phyloP scores from a whole-genome alignment of 1,140 invertebrate species.

The Drosophila sturtevanti region DNA sequence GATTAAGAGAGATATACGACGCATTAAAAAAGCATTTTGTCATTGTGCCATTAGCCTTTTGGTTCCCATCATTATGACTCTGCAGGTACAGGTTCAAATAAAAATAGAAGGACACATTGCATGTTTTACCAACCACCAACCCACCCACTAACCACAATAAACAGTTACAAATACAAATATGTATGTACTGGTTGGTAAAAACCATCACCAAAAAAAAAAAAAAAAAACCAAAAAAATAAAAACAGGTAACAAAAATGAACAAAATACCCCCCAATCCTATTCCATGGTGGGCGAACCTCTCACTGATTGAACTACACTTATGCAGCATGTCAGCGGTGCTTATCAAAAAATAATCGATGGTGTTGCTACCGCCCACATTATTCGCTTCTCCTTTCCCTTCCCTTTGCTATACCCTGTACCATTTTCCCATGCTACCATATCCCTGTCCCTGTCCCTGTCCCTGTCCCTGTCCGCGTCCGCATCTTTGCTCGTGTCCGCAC shows the following conservation, averaged over 20 bases:
- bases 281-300: background rate
- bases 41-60: constrained; percentile 59
- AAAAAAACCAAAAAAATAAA: background rate
- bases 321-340: constrained; percentile 63
- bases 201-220: background rate
- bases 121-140: background rate
- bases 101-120: constrained; percentile 9
- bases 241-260: too few relatives aligned
- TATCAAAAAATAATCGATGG: constrained; percentile 75
- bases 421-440: constrained; percentile 2
- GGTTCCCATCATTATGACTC: constrained; percentile 50
- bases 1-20: constrained; percentile 49
- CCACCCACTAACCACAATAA: constrained; percentile 19
- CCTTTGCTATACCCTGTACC: background rate
- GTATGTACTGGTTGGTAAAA: background rate
- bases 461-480: too few relatives aligned
- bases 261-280: background rate
- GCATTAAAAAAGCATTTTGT: constrained; percentile 60
- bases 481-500: too few relatives aligned
- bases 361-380: background rate
- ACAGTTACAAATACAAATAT: background rate
- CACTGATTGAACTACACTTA: constrained; percentile 37
- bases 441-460: background rate
- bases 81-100: constrained; percentile 18
- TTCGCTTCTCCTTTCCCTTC: background rate